Evolutionary conservation across 2,888 invertebrate species (phyloP).

Genomic region (Macrosoma leucophasiata): DNA sequence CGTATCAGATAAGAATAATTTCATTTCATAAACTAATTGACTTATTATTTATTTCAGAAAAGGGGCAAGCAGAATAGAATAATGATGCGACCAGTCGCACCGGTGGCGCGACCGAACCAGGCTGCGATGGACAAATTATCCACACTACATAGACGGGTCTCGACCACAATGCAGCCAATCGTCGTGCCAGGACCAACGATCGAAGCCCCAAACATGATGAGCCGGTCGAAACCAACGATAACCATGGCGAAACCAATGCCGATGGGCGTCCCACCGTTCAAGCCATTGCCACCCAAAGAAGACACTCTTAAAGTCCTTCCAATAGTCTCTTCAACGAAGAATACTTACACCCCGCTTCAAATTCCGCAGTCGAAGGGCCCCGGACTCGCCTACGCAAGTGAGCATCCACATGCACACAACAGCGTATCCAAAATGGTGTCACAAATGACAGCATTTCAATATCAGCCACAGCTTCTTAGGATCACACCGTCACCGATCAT

Average conservation of each 20-base stretch:
- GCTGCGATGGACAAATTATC: conserved; percentile 58
- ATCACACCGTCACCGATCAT: conserved; percentile 53
- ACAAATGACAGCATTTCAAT: conserved; percentile 63
- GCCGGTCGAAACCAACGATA: conserved; percentile 36
- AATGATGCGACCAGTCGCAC: conserved; percentile 59
- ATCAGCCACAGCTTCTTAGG: conserved; percentile 40
- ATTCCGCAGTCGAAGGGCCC: conserved; percentile 56
- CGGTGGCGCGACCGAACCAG: conserved; percentile 47
- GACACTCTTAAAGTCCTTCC: conserved; percentile 74
- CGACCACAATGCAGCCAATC: conserved; percentile 59
- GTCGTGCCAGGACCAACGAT: conserved; percentile 46
- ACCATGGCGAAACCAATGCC: conserved; percentile 74
- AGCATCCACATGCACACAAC: conserved; percentile 58
- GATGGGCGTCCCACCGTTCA: conserved; percentile 85
- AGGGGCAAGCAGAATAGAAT: conserved; percentile 68
- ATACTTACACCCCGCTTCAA: conserved; percentile 52
- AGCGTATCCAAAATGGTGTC: conserved; percentile 65
- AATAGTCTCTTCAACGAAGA: conserved; percentile 48
- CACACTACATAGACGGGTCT: conserved; percentile 45
- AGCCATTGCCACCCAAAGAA: conserved; percentile 81
- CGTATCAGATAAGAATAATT: too few relatives aligned
- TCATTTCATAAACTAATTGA: too few relatives aligned
- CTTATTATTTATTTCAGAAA: conserved; percentile 49
- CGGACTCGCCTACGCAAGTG: conserved; percentile 60
- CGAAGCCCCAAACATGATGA: conserved; percentile 34